Percentiles rank a stretch among this genome's conserved stretches.
These are phyloP conservation scores for Brenthis daphne DNA, from an alignment of 2,888 invertebrate genomes.

Conservation along the genomic window DNA sequence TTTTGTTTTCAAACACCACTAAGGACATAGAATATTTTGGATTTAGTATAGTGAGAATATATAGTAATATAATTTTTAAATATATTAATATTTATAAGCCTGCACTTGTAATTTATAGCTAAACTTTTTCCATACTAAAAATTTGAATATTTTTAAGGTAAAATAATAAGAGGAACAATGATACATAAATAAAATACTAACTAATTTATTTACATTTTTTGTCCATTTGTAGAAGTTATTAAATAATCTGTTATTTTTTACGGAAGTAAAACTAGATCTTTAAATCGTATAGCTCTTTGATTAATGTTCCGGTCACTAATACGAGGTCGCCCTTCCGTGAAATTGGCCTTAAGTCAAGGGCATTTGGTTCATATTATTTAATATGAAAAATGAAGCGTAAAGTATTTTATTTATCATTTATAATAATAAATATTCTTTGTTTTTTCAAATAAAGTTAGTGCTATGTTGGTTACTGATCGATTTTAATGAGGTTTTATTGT, in stretches of 20 bases:
- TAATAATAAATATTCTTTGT: constrained; percentile 1
- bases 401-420: constrained; percentile 7
- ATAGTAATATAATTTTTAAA: too few species aligned
- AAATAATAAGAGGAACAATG: too few species aligned
- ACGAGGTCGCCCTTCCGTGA: constrained; percentile 26
- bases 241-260: too few species aligned
- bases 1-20: neutral
- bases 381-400: constrained; percentile 21
- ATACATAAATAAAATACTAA: too few species aligned
- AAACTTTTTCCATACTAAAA: too few species aligned
- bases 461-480: neutral
- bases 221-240: too few species aligned
- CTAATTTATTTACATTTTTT: too few species aligned
- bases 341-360: constrained; percentile 28
- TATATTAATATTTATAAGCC: too few species aligned
- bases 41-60: too few species aligned
- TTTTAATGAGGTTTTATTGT: too few species aligned
- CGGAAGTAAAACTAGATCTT: neutral
- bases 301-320: constrained; percentile 18
- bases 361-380: constrained; percentile 14
- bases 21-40: neutral
- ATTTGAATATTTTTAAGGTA: too few species aligned
- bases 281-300: neutral
- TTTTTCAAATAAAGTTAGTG: neutral
- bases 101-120: too few species aligned